Base-by-base conservation (phyloP, 1,140 invertebrate species). In the Zaprionus vittiger region DNA sequence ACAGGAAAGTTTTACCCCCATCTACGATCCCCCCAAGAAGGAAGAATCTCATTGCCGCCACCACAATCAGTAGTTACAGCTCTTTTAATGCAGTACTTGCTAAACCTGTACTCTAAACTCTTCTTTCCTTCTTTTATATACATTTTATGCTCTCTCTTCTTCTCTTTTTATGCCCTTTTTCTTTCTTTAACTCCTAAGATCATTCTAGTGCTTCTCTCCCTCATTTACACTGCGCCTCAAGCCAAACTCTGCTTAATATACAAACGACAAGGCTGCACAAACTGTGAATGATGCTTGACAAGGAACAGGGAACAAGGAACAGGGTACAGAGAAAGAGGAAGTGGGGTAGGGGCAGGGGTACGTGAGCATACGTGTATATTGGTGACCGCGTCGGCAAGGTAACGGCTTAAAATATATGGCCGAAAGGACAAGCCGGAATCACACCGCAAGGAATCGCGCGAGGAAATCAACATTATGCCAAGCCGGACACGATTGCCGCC, bases 341-440 rank as follows among this genome's bases (percentile, higher is more conserved):
- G 17, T 4, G 17, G 2, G 65, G 56, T 41, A 59, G 61, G 31
- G 54, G 31, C 22, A 28, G 61, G 56, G 55, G 63, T 66, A 68
- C 55, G n/a, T 55, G 62, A 55, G 47, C 75, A 44, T 81, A n/a
- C n/a, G n/a, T n/a, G n/a, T n/a, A 73, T 79, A 89, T 87, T 81
- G 84, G 84, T 90, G 84, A 87, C 84, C 85, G 73, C 67, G 67
- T 38, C 49, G 68, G 76, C 67, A 84, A 85, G 85, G 82, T 85
- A 90, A 90, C 76, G 85, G 87, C 85, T 90, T 80, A 70, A 90
- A 90, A 90, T 90, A 90, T 90, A 90, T 90, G 80, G 81, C 57
- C 85, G 60, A 91, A 90, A 90, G 85, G 85, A 90, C 85, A 90
- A 61, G 82, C 79, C 77, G 71, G 86, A 91, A 90, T 90, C 86